These are phyloP conservation scores for Thunnus maccoyii DNA, from an alignment of 2,113 vertebrate genomes.

Conservation along the genomic window DNA sequence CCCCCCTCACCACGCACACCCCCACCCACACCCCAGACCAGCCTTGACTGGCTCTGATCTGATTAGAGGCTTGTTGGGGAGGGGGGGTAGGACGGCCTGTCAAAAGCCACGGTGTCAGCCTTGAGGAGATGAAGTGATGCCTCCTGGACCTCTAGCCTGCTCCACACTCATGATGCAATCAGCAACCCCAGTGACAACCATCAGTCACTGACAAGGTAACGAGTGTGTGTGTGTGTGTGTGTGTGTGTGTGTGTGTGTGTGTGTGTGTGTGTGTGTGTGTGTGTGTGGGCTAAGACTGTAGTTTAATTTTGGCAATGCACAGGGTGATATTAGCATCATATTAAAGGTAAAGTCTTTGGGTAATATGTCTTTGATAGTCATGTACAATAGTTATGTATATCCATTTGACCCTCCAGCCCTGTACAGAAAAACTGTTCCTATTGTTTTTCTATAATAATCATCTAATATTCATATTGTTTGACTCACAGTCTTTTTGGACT, in stretches of 20 bases:
- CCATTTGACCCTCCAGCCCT: no score
- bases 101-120: conserved; percentile 84
- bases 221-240: not conserved
- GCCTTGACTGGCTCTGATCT: conserved; percentile 84
- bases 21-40: conserved; percentile 33
- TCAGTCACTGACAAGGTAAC: conserved; percentile 60
- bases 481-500: no score
- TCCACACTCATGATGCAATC: conserved; percentile 83
- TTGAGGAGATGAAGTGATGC: conserved; percentile 88
- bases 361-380: not conserved
- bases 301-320: no score
- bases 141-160: conserved; percentile 82
- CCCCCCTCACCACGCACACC: not conserved
- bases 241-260: no score
- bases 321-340: not conserved
- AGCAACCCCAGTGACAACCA: conserved; percentile 65
- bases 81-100: conserved; percentile 80
- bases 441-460: no score
- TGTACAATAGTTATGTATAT: no score
- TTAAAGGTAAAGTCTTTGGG: not conserved
- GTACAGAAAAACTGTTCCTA: no score
- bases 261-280: not conserved
- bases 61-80: conserved; percentile 78
- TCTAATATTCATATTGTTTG: no score
- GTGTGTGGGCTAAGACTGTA: not conserved